phyloP scores from a whole-genome alignment of 2,113 vertebrate genomes.

The Melanocharis versteri region DNA sequence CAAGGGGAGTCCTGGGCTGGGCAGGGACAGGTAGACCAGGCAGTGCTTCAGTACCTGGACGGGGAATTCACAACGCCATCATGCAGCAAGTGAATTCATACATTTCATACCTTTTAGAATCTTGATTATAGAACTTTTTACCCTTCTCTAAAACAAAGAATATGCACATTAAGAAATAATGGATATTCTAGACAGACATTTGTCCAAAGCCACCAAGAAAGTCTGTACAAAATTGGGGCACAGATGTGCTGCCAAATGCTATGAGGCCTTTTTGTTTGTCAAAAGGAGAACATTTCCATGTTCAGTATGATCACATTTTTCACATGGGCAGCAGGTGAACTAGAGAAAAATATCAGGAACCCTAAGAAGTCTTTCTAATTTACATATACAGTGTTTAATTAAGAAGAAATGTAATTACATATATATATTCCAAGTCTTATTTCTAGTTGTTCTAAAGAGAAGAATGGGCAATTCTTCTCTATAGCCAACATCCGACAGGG shows the following conservation, averaged over 20 bases:
- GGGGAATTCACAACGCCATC: neutral
- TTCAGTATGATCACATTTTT: neutral
- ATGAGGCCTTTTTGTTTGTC: neutral
- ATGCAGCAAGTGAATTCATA: accelerated
- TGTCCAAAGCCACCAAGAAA: neutral
- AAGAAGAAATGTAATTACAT: neutral
- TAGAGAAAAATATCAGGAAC: neutral
- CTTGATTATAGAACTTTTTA: neutral
- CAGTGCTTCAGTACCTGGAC: neutral
- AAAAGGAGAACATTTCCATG: neutral
- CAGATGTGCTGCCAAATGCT: neutral
- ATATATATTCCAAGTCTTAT: neutral
- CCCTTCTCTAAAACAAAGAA: neutral
- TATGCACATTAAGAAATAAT: neutral
- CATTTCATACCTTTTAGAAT: neutral
- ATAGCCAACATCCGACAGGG: accelerated
- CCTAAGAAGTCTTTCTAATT: neutral
- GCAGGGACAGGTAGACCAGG: neutral
- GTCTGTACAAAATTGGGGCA: neutral
- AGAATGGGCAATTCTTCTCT: neutral
- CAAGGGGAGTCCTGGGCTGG: neutral
- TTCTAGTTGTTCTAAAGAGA: neutral
- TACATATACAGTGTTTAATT: neutral
- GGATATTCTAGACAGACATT: neutral
- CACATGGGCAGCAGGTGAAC: neutral